phyloP scores from a whole-genome alignment of 2,797 vertebrate species.

The Hypotaenidia okinawae region DNA sequence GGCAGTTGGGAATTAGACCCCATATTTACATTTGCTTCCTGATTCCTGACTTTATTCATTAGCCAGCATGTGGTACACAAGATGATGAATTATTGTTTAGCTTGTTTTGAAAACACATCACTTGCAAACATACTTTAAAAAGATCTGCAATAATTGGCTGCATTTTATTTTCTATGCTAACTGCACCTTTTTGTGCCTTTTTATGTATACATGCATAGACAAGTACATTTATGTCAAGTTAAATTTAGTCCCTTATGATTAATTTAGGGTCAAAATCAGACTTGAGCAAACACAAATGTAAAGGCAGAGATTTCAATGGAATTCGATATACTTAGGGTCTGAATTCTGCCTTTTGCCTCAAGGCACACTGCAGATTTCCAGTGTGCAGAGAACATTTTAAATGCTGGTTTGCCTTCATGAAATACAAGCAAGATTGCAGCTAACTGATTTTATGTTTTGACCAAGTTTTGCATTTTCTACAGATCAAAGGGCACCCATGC shows the following conservation, averaged over 20 bases:
- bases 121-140: slow-evolving; percentile 48
- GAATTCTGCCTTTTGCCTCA: not conserved
- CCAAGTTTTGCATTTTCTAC: not conserved
- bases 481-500: not conserved
- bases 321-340: not conserved
- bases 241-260: slow-evolving; percentile 36
- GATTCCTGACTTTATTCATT: slow-evolving; percentile 72
- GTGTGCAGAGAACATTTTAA: not conserved
- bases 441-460: not conserved
- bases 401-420: not conserved
- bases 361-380: not conserved
- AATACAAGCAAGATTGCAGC: not conserved
- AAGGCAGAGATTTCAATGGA: not conserved
- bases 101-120: slow-evolving; percentile 60
- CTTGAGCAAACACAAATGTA: not conserved
- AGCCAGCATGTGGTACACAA: slow-evolving; percentile 52
- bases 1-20: slow-evolving; percentile 58
- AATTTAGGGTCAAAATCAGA: slow-evolving; percentile 42
- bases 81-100: slow-evolving; percentile 58
- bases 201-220: not conserved
- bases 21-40: slow-evolving; percentile 42
- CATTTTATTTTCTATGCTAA: slow-evolving; percentile 53
- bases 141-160: slow-evolving; percentile 57
- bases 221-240: slow-evolving; percentile 7
- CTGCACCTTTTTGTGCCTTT: slow-evolving; percentile 44